phyloP scores from a whole-genome alignment of 2,888 invertebrate genomes.

The Platypus cylindrus region DNA sequence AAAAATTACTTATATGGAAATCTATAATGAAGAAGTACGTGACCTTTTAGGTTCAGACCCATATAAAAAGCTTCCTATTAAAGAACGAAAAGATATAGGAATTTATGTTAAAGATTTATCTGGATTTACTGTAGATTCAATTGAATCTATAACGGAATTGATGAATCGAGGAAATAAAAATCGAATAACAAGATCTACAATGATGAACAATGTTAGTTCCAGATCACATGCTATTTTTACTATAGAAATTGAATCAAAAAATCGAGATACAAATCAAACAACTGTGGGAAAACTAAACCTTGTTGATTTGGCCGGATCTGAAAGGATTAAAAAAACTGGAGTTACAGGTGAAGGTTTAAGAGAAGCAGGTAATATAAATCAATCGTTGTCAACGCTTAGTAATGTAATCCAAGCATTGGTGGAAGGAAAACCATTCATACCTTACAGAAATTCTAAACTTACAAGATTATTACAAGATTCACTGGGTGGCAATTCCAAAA shows the following conservation, averaged over 20 bases:
- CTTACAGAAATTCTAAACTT: conserved; percentile 95
- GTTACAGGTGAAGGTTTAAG: conserved; percentile 85
- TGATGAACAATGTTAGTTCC: conserved; percentile 95
- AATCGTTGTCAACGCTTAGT: conserved; percentile 91
- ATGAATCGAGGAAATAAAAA: conserved; percentile 90
- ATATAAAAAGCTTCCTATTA: conserved; percentile 75
- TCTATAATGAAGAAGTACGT: conserved; percentile 97
- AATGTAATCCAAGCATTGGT: conserved; percentile 98
- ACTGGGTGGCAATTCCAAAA: conserved; percentile 91
- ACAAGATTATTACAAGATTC: conserved; percentile 93
- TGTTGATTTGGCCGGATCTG: conserved; percentile 96
- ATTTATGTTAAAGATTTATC: conserved; percentile 97
- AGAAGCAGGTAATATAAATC: conserved; percentile 96
- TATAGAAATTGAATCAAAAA: conserved; percentile 92
- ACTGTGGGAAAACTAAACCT: conserved; percentile 94
- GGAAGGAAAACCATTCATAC: conserved; percentile 95
- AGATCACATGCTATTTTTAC: conserved; percentile 98
- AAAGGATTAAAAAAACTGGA: conserved; percentile 93
- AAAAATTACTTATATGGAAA: conserved; percentile 94
- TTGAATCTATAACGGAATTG: conserved; percentile 33
- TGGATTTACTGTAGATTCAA: conserved; percentile 84
- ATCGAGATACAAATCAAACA: conserved; percentile 69
- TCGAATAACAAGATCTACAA: conserved; percentile 79
- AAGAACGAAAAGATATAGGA: conserved; percentile 91
- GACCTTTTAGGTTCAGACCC: conserved; percentile 83